These are phyloP conservation scores for Labeo catla DNA, from an alignment of 2,113 vertebrate genomes.

Conservation along the genomic window DNA sequence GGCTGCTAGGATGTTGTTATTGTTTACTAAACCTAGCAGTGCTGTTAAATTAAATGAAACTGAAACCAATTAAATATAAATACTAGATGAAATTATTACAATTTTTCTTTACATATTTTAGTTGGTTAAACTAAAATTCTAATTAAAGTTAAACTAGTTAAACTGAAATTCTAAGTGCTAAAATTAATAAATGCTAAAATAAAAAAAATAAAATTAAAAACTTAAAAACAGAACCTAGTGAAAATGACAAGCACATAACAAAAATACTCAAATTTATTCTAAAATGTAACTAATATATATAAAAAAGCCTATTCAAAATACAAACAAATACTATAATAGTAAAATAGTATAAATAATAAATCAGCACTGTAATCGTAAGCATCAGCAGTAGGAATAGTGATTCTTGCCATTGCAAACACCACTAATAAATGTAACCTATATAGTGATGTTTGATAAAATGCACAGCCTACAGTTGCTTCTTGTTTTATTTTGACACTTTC, in stretches of 20 bases:
- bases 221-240: background rate
- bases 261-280: background rate
- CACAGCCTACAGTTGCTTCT: background rate
- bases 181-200: too few relatives aligned
- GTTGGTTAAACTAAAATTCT: too few relatives aligned
- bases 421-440: background rate
- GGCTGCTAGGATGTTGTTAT: background rate
- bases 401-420: background rate
- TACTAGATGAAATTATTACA: too few relatives aligned
- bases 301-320: background rate
- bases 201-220: too few relatives aligned
- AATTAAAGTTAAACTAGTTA: too few relatives aligned
- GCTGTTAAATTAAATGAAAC: background rate
- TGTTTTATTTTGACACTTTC: background rate
- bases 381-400: background rate
- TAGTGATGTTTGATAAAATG: background rate
- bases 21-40: background rate
- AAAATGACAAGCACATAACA: background rate
- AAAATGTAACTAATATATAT: background rate
- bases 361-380: background rate
- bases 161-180: too few relatives aligned
- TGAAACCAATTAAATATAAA: background rate
- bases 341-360: background rate
- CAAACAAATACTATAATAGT: background rate
- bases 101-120: too few relatives aligned